A percentile compares a stretch with the other conserved stretches of the same genome.
These are phyloP conservation scores for Ecdyonurus torrentis DNA, from an alignment of 2,888 invertebrate species.

Conservation along the genomic window DNA sequence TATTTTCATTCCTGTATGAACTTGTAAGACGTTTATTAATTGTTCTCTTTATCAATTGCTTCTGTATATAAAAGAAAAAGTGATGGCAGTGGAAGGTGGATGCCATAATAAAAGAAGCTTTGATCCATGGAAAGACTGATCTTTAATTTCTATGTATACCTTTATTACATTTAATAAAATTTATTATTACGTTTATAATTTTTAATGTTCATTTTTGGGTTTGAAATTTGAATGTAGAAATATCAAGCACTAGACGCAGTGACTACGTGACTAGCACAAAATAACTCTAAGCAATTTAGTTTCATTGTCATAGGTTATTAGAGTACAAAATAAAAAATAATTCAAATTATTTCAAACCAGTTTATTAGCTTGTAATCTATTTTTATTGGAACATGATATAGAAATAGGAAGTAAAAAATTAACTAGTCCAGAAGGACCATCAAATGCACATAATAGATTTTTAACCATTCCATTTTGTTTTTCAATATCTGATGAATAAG, in stretches of 20 bases:
- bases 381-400: not conserved
- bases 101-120: conserved; percentile 7
- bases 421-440: not conserved
- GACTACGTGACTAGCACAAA: too few relatives aligned
- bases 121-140: conserved; percentile 7
- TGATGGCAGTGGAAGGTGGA: conserved; percentile 7
- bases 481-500: not conserved
- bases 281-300: too few relatives aligned
- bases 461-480: not conserved
- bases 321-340: too few relatives aligned
- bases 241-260: too few relatives aligned
- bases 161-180: too few relatives aligned
- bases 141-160: too few relatives aligned
- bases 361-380: not conserved
- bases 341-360: too few relatives aligned
- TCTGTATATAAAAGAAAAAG: conserved; percentile 8
- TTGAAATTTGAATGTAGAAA: too few relatives aligned
- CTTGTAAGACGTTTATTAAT: not conserved
- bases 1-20: not conserved
- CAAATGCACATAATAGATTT: not conserved
- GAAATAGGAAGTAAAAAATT: not conserved
- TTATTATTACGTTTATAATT: too few relatives aligned
- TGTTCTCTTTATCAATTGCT: conserved; percentile 4
- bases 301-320: too few relatives aligned
- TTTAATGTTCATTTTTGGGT: too few relatives aligned